These are phyloP conservation scores for Lepeophtheirus salmonis DNA, from an alignment of 1,140 invertebrate genomes.

Conservation along the genomic window DNA sequence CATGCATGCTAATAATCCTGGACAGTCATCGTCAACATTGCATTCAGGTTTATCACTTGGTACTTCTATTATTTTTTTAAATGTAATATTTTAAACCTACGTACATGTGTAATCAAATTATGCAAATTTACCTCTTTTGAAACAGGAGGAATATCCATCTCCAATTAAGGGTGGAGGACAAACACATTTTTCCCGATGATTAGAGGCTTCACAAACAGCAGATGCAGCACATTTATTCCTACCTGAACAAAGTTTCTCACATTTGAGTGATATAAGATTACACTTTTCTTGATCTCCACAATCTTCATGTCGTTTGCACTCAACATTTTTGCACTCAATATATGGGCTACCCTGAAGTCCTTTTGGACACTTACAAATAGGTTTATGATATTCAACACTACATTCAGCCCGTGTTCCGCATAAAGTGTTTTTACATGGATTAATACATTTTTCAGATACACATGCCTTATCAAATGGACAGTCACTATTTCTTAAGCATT, in stretches of 20 bases:
- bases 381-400: conserved; percentile 45
- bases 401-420: conserved; percentile 34
- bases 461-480: conserved; percentile 23
- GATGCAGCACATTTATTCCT: conserved; percentile 62
- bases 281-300: conserved; percentile 22
- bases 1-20: conserved; percentile 35
- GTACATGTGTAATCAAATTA: not conserved
- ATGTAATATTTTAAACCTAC: not conserved
- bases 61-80: not conserved
- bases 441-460: conserved; percentile 23
- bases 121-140: not conserved
- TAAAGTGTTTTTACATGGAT: conserved; percentile 32
- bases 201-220: conserved; percentile 49
- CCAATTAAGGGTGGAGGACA: conserved; percentile 26
- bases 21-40: conserved; percentile 44
- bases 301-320: conserved; percentile 22
- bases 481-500: conserved; percentile 49
- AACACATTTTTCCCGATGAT: conserved; percentile 39
- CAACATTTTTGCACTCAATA: conserved; percentile 7
- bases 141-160: conserved; percentile 32
- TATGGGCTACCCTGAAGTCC: conserved; percentile 56
- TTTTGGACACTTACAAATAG: conserved; percentile 61
- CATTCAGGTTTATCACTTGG: conserved; percentile 35
- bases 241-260: conserved; percentile 47
- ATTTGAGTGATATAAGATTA: conserved; percentile 46